Base-by-base conservation (phyloP, 2,888 invertebrate genomes). In the Lysandra bellargus region DNA sequence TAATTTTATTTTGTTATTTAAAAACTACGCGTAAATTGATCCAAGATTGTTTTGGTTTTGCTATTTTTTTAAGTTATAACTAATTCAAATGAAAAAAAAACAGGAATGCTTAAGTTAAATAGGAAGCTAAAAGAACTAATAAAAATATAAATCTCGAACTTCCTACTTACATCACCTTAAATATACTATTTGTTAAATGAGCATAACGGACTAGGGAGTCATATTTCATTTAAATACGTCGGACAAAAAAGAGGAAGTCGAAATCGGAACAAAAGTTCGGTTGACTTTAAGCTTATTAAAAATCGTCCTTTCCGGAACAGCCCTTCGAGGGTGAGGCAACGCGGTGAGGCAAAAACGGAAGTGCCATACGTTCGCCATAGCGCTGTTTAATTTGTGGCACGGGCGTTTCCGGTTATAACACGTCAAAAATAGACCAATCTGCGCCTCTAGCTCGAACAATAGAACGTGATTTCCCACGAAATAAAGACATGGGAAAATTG, bases 251-350 rank as follows among this genome's bases (percentile, higher is more conserved):
- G 83, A 89, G 91, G 92, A 92, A 90, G 88, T 87, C 82, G 84
- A 86, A 86, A 85, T 84, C 86, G 86, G 88, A 89, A 91, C 90
- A 91, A 91, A 88, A 86, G 87, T 83, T 84, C 85, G 84, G 89
- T 90, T 92, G 91, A 91, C 92, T 92, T 89, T 87, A 88, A 90
- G 87, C 88, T 90, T 92, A 91, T 90, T 90, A 90, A 90, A 89
- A 90, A 90, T 88, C 87, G 90, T 90, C 89, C 91, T 89, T 91
- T 92, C 92, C 92, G 92, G 91, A 92, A 88, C 93, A 92, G 86
- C 92, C 93, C 92, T 89, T 86, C 83, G 85, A 87, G 93, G 93
- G 92, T 91, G 89, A 86, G 88, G 23, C 23, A 23, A 89, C 87
- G 87, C 89, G 87, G 87, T 90, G 85, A 85, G 84, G 87, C 88